Percentiles rank a stretch among this genome's conserved stretches.
phyloP scores from a whole-genome alignment of 2,797 vertebrate genomes.

The Cygnus olor region DNA sequence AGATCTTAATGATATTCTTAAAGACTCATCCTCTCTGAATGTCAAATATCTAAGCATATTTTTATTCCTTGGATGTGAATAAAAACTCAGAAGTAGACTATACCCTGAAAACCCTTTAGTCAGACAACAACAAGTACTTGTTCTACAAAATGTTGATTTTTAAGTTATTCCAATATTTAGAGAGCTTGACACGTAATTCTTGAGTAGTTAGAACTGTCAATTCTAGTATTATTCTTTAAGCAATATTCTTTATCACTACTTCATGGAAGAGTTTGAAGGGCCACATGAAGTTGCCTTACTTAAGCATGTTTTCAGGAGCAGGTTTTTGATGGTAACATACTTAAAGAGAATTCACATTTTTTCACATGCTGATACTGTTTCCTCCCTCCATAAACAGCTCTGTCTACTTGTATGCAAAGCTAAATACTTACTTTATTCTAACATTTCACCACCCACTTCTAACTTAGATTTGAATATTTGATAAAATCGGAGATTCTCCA shows the following conservation, averaged over 20 bases:
- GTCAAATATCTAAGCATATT: not conserved
- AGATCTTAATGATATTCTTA: not conserved
- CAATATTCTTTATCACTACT: not conserved
- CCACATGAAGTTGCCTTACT: not conserved
- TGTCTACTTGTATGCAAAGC: not conserved
- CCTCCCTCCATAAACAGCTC: not conserved
- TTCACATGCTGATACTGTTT: not conserved
- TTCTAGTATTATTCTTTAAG: not conserved
- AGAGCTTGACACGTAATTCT: not conserved
- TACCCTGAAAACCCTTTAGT: not conserved
- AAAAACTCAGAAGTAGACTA: not conserved
- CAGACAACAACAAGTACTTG: not conserved
- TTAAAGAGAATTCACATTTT: not conserved
- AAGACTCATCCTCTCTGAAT: not conserved
- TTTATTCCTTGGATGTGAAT: not conserved
- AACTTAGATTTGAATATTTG: constrained; percentile 28
- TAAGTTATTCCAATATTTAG: not conserved
- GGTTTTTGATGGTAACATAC: not conserved
- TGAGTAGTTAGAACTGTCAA: not conserved
- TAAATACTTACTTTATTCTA: constrained; percentile 23
- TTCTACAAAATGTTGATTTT: not conserved
- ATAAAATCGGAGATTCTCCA: constrained; percentile 40
- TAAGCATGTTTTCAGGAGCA: not conserved
- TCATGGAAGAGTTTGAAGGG: not conserved
- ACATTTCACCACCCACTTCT: constrained; percentile 20